Evolutionary conservation across 2,113 vertebrate genomes (phyloP), one percentile per base, ranked within the genome.

Genomic region (Xerus inauris): DNA sequence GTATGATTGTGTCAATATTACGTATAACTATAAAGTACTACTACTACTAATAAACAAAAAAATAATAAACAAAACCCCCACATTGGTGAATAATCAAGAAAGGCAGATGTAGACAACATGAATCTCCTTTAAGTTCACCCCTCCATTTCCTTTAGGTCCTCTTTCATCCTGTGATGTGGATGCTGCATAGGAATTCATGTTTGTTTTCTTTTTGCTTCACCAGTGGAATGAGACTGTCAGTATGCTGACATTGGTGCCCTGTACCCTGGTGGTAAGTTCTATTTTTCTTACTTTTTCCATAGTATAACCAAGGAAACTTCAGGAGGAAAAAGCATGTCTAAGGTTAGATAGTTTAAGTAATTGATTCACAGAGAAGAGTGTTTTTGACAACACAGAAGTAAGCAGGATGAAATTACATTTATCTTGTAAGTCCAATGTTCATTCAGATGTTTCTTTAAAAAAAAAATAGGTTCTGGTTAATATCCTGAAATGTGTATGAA

Each of bases 311-410:
- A 82, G 73, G 38, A 81, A 91, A 72, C 35, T 67, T 64, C 22
- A 49, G 28, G 7, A 2, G 4, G 5, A 47, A 64, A 72, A 80
- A 12, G 13, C 54, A 57, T 3, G 3, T 64, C 82, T 72, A 85
- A 62, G 19, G 1, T 26, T 40, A 87, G 80, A n/a, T 76, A 32
- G 40, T 51, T 73, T 88, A 49, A 42, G 49, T 57, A 87, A 81
- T 71, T 82, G 64, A 59, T 92, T 94, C 69, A 42, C 77, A 82
- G 30, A 64, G 42, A 45, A 95, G 38, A 82, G 54, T 93, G 10
- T 8, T 75, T 80, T 89, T 83, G 57, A 82, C 28, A 94, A 84
- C 22, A 89, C 22, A 65, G 26, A 88, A n/a, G 32, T 94, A 90
- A 84, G 47, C 3, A 89, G 54, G 51, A 80, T 71, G 65, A 89